Base-by-base conservation (phyloP, 2,888 invertebrate genomes). In the Drosophila pegasa region DNA sequence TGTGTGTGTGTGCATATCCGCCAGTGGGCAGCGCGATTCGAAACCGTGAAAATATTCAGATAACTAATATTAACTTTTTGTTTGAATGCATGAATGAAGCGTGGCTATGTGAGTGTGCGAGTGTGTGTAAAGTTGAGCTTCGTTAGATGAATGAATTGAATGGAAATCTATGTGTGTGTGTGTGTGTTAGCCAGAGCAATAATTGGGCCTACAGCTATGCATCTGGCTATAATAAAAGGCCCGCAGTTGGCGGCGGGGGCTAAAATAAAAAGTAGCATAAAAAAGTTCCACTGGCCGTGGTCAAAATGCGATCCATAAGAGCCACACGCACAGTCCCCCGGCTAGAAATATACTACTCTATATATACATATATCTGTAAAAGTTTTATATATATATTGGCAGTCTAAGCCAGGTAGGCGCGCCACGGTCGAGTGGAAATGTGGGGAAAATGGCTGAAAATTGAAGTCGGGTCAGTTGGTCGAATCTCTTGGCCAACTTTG, bases 41-140 rank as follows among this genome's bases (percentile, higher is more conserved):
- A 86, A 83, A 83, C 83, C 86, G 80, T 83, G 83, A 83, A 83
- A 83, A 83, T 81, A 83, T 83, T 80, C 85, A 83, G 84, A 83
- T 83, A 83, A 86, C 83, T 86, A 83, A 83, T 83, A 86, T 86
- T 86, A 86, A 83, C 75, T 83, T 82, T 82, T 79, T 78, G 62
- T 82, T 75, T 69, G 67, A 85, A 85, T 77, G 80, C 80, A 80
- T 83, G 83, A 83, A 83, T 83, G 86, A 83, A 86, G 83, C 80
- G 59, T 75, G 73, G 71, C 40, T 40, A 25, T 38, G 27, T 29
- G 20, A 52, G 47, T 47, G 40, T 61, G 27, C n/a, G 20, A n/a
- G 25, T 35, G 29, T 48, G 52, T 64, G 59, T 67, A 57, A 61
- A 58, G 33, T 22, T 14, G 50, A 48, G 40, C 43, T 63, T 57